Percentiles rank a stretch among this genome's conserved stretches.
These are phyloP conservation scores for Dasypolia templi DNA, from an alignment of 2,888 invertebrate species.

Conservation along the genomic window DNA sequence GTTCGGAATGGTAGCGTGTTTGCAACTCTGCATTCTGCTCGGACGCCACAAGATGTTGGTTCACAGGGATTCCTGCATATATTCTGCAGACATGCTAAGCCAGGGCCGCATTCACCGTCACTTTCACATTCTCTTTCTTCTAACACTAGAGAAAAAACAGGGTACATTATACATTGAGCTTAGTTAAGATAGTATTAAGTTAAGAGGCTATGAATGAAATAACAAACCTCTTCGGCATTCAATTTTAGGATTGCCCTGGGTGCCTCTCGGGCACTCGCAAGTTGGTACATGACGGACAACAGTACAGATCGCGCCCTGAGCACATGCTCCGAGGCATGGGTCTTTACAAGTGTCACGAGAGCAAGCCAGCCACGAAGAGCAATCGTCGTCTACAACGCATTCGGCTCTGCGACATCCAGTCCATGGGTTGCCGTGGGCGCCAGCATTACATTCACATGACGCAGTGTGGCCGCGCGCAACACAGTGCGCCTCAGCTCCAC, in stretches of 20 bases:
- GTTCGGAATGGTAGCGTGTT: conserved; percentile 96
- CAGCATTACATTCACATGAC: conserved; percentile 94
- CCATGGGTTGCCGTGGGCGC: conserved; percentile 95
- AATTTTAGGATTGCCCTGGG: conserved; percentile 93
- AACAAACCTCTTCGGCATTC: conserved; percentile 91
- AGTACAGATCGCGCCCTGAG: conserved; percentile 93
- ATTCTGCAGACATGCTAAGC: conserved; percentile 95
- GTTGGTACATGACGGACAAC: conserved; percentile 94
- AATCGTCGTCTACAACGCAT: conserved; percentile 94
- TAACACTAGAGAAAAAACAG: conserved; percentile 78
- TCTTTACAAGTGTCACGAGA: conserved; percentile 94
- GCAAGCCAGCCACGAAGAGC: conserved; percentile 95
- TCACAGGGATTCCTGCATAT: conserved; percentile 95
- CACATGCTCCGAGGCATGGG: conserved; percentile 96
- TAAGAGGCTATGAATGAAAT: background rate
- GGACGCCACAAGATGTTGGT: conserved; percentile 94
- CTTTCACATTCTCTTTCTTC: conserved; percentile 92
- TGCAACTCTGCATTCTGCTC: conserved; percentile 95
- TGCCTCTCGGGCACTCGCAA: conserved; percentile 96
- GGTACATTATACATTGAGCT: background rate
- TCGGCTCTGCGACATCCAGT: conserved; percentile 94
- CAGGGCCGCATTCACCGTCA: conserved; percentile 96
- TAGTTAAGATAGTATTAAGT: background rate
- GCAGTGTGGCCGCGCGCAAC: conserved; percentile 94
- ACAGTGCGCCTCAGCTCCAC: conserved; percentile 95